Percentiles rank a stretch among this genome's conserved stretches.
These are phyloP conservation scores for Boloria euphrosyne DNA, from an alignment of 2,888 invertebrate species.

Conservation along the genomic window DNA sequence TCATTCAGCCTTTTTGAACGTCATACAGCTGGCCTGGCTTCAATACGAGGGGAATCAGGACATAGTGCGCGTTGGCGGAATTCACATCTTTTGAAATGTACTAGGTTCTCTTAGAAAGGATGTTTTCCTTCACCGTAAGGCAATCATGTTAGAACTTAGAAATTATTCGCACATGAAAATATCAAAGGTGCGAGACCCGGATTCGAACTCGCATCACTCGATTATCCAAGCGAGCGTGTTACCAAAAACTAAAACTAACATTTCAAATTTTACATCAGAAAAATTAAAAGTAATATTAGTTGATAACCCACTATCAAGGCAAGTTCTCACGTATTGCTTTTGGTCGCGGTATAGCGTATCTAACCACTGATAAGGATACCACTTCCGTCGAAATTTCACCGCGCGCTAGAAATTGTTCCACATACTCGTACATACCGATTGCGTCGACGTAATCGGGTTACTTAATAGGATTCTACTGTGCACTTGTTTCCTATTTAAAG, in stretches of 20 bases:
- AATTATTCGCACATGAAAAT: no score
- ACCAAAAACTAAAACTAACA: neutral
- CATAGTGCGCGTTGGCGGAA: no score
- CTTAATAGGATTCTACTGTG: conserved; percentile 18
- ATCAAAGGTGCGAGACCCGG: no score
- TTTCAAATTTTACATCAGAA: neutral
- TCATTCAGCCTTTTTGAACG: no score
- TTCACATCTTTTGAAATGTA: no score
- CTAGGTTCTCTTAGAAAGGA: no score
- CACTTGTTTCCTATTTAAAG: conserved; percentile 1
- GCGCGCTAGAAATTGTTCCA: conserved; percentile 43
- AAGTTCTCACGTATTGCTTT: conserved; percentile 61
- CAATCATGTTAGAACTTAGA: no score
- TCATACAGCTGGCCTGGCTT: no score
- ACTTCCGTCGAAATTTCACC: conserved; percentile 72
- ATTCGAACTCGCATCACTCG: no score
- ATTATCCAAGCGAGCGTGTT: no score
- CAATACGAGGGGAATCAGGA: no score
- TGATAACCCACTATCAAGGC: conserved; percentile 44
- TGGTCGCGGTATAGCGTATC: conserved; percentile 56
- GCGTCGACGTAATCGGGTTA: conserved; percentile 29
- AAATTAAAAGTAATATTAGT: neutral
- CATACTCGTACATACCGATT: conserved; percentile 23
- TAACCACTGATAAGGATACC: conserved; percentile 70
- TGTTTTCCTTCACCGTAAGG: no score